phyloP scores from a whole-genome alignment of 2,113 vertebrate genomes.

The Hirundichthys speculiger region DNA sequence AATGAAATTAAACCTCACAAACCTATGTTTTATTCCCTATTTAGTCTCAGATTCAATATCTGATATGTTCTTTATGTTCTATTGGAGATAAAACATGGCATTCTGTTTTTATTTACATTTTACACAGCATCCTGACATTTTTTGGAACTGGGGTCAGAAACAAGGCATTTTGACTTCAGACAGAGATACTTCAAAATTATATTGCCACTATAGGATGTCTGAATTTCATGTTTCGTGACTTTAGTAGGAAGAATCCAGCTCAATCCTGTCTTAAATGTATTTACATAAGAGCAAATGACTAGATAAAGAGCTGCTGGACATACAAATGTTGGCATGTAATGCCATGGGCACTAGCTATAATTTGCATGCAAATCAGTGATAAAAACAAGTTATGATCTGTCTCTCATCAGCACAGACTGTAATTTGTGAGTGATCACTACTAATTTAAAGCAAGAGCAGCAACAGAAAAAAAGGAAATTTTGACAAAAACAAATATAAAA shows the following conservation, averaged over 20 bases:
- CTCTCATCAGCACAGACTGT: not conserved
- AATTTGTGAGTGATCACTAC: not conserved
- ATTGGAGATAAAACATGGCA: too few relatives aligned
- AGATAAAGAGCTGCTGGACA: not conserved
- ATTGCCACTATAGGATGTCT: not conserved
- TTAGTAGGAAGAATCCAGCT: not conserved
- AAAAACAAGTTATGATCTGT: not conserved
- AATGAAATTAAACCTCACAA: too few relatives aligned
- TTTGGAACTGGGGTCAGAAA: too few relatives aligned
- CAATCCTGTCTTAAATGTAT: slow-evolving; percentile 18
- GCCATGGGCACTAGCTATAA: not conserved
- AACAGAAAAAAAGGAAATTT: not conserved
- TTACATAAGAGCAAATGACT: slow-evolving; percentile 18
- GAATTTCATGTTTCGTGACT: not conserved
- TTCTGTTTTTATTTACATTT: too few relatives aligned
- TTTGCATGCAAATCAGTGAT: slow-evolving; percentile 20
- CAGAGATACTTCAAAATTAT: not conserved
- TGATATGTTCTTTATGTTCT: too few relatives aligned
- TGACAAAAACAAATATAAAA: not conserved
- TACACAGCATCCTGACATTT: too few relatives aligned
- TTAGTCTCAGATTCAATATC: too few relatives aligned
- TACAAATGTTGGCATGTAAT: not conserved
- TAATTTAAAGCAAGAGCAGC: not conserved
- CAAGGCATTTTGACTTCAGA: too few relatives aligned
- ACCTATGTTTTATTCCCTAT: too few relatives aligned